These are phyloP conservation scores for Drosophila multiciliata DNA, from an alignment of 2,888 invertebrate genomes.

Conservation along the genomic window DNA sequence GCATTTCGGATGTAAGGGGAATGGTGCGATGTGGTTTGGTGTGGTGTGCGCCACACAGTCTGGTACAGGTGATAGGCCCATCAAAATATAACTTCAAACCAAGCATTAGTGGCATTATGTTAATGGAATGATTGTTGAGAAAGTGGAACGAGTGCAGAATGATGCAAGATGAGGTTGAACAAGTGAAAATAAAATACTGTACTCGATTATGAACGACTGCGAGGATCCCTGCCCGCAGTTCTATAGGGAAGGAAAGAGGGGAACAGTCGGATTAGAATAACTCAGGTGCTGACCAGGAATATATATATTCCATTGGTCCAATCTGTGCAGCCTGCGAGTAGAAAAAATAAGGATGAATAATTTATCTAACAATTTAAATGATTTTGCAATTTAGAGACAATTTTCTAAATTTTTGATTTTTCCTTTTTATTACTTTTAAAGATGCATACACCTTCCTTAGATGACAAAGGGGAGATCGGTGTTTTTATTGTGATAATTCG, in stretches of 20 bases:
- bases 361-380: not conserved
- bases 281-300: not conserved
- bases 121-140: not conserved
- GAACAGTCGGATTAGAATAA: not conserved
- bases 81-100: not conserved
- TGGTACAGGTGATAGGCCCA: not conserved
- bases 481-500: not conserved
- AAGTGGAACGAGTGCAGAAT: not conserved
- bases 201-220: not conserved
- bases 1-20: not conserved
- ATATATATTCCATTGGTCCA: not conserved
- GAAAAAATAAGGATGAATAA: not conserved
- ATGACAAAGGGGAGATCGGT: not conserved
- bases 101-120: not conserved
- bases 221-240: not conserved
- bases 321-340: too few species aligned
- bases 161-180: not conserved
- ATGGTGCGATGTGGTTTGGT: too few species aligned
- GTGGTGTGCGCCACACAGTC: not conserved
- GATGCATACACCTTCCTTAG: not conserved
- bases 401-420: not conserved
- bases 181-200: not conserved
- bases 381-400: not conserved
- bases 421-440: not conserved
- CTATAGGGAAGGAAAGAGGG: not conserved